Evolutionary conservation across 2,113 vertebrate species (phyloP), one percentile per base, ranked within the genome.

Genomic region (Rousettus leschenaultii): DNA sequence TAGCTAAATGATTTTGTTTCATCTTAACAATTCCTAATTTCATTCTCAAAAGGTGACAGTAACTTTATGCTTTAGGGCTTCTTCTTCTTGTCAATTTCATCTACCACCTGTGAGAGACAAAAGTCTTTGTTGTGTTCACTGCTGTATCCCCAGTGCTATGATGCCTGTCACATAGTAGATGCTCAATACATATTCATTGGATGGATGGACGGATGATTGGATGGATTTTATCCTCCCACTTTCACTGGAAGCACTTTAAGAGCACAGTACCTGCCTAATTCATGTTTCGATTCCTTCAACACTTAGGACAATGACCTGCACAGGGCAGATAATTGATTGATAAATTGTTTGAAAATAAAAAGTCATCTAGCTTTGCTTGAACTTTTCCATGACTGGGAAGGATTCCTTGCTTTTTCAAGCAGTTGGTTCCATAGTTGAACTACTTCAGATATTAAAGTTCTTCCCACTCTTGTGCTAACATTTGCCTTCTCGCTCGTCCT

Each of bases 261-360:
- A 93, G 30, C 19, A 53, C 10, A 84, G 30, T 22, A 33, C 13
- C 79, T 89, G 40, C 71, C 70, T 57, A 30, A 28, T 61, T 92
- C 77, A 86, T 2, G 38, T 71, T 85, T 79, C 28, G 19, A 40
- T 15, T 85, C 53, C 65, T 85, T 65, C 14, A 66, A 35, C 51
- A 65, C 28, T 66, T 75, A 73, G 40, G 53, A 71, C 33, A 84
- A 80, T 66, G 33, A 9, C 43, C 33, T 73, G 40, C 10, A 33
- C 10, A 57, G 24, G 4, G 33, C 43, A 92, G 35, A 24, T 71
- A 91, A 71, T 75, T 21, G 61, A 92, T 74, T 30, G 61, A 59
- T 73, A 53, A 38, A 35, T 89, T 86, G 77, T 73, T 83, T 92
- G 74, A 84, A 94, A 89, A 82, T 55, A 30, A 92, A 74, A 86